Conservation (phyloP, 2,888 invertebrate genomes). For the Drosophila nr. perissopoda region DNA sequence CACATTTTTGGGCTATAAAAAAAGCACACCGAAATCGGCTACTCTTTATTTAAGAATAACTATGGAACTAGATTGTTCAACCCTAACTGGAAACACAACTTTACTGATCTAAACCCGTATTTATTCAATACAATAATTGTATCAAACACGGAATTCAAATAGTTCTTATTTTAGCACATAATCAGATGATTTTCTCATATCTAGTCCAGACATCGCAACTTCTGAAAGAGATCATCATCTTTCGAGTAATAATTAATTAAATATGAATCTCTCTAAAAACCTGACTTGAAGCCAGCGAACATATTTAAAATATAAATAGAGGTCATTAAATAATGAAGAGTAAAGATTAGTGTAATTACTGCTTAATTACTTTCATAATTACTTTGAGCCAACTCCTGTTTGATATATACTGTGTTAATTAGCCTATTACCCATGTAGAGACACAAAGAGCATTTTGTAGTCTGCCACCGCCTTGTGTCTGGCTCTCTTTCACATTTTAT, state of each 20-base stretch:
- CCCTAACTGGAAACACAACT: neutral
- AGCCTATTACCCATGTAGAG: neutral
- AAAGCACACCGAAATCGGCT: neutral
- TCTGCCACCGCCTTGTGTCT: neutral
- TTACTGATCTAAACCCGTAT: no score
- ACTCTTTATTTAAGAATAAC: neutral
- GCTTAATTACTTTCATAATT: neutral
- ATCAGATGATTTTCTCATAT: neutral
- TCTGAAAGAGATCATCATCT: neutral
- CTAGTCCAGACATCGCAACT: neutral
- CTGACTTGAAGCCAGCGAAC: neutral
- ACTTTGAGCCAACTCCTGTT: neutral
- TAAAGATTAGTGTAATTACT: neutral
- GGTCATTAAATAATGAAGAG: neutral
- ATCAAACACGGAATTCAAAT: neutral
- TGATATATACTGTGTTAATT: neutral
- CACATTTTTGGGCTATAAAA: neutral
- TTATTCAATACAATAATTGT: no score
- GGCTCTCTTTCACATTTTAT: conserved; percentile 12
- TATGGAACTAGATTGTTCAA: neutral
- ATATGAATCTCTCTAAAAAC: neutral
- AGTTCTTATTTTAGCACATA: neutral
- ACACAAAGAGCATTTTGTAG: conserved; percentile 27
- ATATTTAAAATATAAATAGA: neutral
- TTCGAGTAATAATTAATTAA: neutral